phyloP scores from a whole-genome alignment of 1,140 invertebrate genomes.

The Pantala flavescens region DNA sequence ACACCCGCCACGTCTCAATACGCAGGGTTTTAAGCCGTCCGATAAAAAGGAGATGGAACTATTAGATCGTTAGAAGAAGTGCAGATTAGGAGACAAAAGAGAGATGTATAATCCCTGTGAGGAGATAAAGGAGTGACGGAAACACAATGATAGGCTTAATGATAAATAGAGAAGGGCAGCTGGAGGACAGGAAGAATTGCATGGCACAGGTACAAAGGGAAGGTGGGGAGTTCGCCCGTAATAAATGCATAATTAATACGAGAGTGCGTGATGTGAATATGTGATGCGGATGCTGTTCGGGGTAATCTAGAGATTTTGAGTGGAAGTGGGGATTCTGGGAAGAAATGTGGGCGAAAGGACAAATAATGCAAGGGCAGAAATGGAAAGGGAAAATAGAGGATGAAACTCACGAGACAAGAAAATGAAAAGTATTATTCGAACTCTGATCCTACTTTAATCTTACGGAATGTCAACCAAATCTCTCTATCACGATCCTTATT shows the following conservation, averaged over 20 bases:
- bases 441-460: too few species aligned
- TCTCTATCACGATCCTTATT: too few species aligned
- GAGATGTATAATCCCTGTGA: not conserved
- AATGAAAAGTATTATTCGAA: too few species aligned
- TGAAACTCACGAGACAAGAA: too few species aligned
- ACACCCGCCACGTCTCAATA: too few species aligned
- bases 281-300: not conserved
- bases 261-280: not conserved
- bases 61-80: too few species aligned
- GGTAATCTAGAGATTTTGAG: not conserved
- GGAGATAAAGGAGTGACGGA: not conserved
- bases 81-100: not conserved
- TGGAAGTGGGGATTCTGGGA: not conserved
- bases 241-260: constrained; percentile 10
- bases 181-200: too few species aligned
- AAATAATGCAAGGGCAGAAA: not conserved
- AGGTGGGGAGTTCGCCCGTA: not conserved
- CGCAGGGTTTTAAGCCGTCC: too few species aligned
- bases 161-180: not conserved
- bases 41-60: too few species aligned
- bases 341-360: not conserved
- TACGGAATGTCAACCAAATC: too few species aligned
- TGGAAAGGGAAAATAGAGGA: not conserved
- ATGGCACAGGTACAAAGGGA: too few species aligned
- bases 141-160: not conserved